A percentile compares a stretch with the other conserved stretches of the same genome.
These are phyloP conservation scores for Scaptomyza graminum DNA, from an alignment of 1,140 invertebrate genomes.

Conservation along the genomic window DNA sequence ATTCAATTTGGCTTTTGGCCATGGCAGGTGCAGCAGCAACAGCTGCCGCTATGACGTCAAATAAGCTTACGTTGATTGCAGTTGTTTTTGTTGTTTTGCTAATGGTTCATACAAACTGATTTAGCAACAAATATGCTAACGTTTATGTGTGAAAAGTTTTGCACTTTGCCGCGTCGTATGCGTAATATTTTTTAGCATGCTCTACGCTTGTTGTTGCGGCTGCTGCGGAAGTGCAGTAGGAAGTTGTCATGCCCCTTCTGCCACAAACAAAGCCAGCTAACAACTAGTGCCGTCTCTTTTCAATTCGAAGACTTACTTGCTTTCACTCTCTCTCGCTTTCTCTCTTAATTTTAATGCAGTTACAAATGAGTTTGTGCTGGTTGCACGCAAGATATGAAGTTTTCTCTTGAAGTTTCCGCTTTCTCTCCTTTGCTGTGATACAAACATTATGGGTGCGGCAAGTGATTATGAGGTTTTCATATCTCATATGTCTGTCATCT, in stretches of 20 bases:
- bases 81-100: slow-evolving; percentile 23
- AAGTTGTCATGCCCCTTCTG: slow-evolving; percentile 44
- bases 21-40: slow-evolving; percentile 20
- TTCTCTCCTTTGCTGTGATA: background rate
- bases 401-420: slow-evolving; percentile 21
- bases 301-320: background rate
- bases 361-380: slow-evolving; percentile 65
- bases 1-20: slow-evolving; percentile 58
- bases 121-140: slow-evolving; percentile 47
- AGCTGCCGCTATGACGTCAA: slow-evolving; percentile 30
- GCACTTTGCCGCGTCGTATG: slow-evolving; percentile 38
- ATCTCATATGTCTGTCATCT: slow-evolving; percentile 52
- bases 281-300: background rate
- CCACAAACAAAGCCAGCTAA: slow-evolving; percentile 37
- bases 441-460: slow-evolving; percentile 53
- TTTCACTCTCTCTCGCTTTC: background rate
- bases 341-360: slow-evolving; percentile 73
- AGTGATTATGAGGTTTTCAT: slow-evolving; percentile 69
- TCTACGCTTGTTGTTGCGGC: slow-evolving; percentile 18
- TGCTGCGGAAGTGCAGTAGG: slow-evolving; percentile 52
- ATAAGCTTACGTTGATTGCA: slow-evolving; percentile 8
- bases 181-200: slow-evolving; percentile 39
- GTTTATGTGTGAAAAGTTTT: slow-evolving; percentile 31
- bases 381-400: slow-evolving; percentile 56
- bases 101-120: slow-evolving; percentile 39